Evolutionary conservation across 2,797 vertebrate genomes (phyloP).

Genomic region (Melanotaenia trifasciata): DNA sequence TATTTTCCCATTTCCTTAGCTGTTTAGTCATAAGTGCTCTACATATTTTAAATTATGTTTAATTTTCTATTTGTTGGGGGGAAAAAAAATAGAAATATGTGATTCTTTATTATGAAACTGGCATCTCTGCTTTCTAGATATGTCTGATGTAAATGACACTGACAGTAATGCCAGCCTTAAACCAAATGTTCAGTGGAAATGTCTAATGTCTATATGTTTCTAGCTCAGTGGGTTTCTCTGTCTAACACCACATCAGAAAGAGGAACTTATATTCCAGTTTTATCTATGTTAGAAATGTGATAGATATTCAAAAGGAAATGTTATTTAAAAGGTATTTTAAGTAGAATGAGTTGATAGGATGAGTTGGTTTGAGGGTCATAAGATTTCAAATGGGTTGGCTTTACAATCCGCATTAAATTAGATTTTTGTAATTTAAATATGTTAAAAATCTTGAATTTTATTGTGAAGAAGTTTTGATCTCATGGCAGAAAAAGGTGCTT

Average conservation of each 20-base stretch:
- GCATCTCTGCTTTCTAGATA: background rate
- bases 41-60: too few species aligned
- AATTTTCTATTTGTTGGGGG: background rate
- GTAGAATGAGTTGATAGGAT: too few species aligned
- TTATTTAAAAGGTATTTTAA: too few species aligned
- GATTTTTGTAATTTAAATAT: too few species aligned
- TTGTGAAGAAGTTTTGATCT: background rate
- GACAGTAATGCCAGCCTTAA: background rate
- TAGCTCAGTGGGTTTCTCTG: background rate
- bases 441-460: too few species aligned
- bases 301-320: too few species aligned
- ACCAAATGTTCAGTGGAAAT: background rate
- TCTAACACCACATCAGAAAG: too few species aligned
- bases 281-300: background rate
- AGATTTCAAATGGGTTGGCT: too few species aligned
- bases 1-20: too few species aligned
- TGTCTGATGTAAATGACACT: background rate
- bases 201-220: background rate
- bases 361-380: too few species aligned
- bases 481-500: background rate
- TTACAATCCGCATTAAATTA: too few species aligned
- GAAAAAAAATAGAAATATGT: background rate
- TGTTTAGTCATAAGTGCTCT: too few species aligned
- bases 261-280: background rate
- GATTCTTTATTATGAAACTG: background rate